Base-by-base conservation (phyloP, 2,797 vertebrate species). In the Coilia nasus region DNA sequence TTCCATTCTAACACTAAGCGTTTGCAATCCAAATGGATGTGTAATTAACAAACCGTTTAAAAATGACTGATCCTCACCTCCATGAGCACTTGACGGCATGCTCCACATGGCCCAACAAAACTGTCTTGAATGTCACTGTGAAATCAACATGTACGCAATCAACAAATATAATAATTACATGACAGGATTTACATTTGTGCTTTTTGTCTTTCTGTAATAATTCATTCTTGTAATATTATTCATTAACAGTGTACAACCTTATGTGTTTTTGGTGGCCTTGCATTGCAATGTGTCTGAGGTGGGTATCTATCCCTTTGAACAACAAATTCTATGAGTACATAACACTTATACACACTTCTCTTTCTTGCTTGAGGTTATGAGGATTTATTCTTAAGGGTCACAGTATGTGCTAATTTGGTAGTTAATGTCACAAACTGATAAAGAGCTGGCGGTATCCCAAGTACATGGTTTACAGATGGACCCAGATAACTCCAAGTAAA, bases 1-100 rank as follows among this genome's bases (percentile, higher is more conserved):
- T 41, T 41, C 35, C 35, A 41, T 41, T 41, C n/a, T 41, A 41
- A 41, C 35, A 41, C 35, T 41, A 2, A 41, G 35, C 35, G 5
- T 41, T 41, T 41, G 35, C 35, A 41, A 41, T 41, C 35, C 35
- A 41, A 41, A 41, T 41, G 35, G 5, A 41, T 41, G 35, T 5
- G 7, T 54, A 14, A 54, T 54, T 54, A 54, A 9, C 50, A 54
- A 54, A 54, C 9, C 50, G 14, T 54, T 54, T 1, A 23, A 25
- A 71, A 71, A 71, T 3, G 28, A 35, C 67, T 21, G 71, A 78
- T 6, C 17, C 89, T 94, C 92, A 99, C 98, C 97, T 98, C 97
- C 94, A 97, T 95, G 86, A 99, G 96, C 81, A 99, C 97, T 92
- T 99, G 98, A 84, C 97, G 94, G 93, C 98, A 99, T 5, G 96